Evolutionary conservation across 2,888 invertebrate genomes (phyloP), one percentile per base, ranked within the genome.

Genomic region (Drosophila mercatorum): DNA sequence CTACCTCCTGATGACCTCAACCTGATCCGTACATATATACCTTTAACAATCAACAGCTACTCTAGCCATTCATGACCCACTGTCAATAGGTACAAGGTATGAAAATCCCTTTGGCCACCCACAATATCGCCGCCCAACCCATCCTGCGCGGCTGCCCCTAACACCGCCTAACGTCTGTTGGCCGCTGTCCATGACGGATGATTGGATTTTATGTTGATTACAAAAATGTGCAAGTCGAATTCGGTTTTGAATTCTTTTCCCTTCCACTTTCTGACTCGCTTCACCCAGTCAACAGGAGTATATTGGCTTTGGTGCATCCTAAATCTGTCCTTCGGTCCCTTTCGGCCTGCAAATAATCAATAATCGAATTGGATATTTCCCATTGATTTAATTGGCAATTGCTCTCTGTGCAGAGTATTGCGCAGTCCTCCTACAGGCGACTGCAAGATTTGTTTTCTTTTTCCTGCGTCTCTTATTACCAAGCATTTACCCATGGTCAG

Each of bases 141-240:
- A 31, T 17, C 31, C 14, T 22, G 17, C 36, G 7, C 6, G 7
- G 11, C 22, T 43, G 11, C 26, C 47, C 14, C 36, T 26, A 34
- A 6, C 49, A 14, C 46, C 40, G 49, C 63, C 46, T 26, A 80
- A 57, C 65, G 80, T 72, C 78, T 80, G 76, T 79, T 83, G 84
- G 67, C 80, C 80, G 81, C 80, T 86, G 73, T 83, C 84, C 89
- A 86, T 88, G 83, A 84, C 89, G 83, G 89, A 84, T 84, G 83
- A 84, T 84, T 84, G 89, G 89, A 88, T 88, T 84, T 84, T 84
- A 84, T 88, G 83, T 88, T 84, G 83, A 84, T 84, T 84, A 84
- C 83, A 79, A 84, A 88, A 84, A 84, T 88, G 83, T 82, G 73
- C 78, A 72, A 86, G 83, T 88, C 78, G 78, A 86, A 83, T 83